These are phyloP conservation scores for Drosophila antonietae DNA, from an alignment of 2,888 invertebrate genomes.

Conservation along the genomic window DNA sequence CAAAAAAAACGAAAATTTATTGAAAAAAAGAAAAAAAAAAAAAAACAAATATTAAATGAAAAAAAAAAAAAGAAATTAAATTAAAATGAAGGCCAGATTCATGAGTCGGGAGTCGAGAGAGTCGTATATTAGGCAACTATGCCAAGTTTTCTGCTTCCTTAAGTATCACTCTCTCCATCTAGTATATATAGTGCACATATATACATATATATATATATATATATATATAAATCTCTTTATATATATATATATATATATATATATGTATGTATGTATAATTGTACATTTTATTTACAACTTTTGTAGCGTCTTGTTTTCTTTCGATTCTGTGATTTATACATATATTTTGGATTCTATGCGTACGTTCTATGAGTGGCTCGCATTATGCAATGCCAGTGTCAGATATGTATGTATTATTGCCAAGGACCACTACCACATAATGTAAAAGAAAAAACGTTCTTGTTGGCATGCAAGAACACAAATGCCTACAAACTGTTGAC, in stretches of 20 bases:
- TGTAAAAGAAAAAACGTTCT: slow-evolving; percentile 84
- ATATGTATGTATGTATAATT: slow-evolving; percentile 10
- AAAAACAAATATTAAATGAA: background rate
- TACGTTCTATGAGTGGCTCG: slow-evolving; percentile 51
- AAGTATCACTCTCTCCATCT: slow-evolving; percentile 19
- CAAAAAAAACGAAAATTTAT: slow-evolving; percentile 1
- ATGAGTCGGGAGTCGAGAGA: slow-evolving; percentile 30
- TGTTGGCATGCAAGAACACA: slow-evolving; percentile 83
- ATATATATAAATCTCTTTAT: slow-evolving; percentile 2
- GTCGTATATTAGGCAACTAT: slow-evolving; percentile 19
- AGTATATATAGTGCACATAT: background rate
- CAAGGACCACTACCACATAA: slow-evolving; percentile 82
- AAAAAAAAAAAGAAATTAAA: background rate
- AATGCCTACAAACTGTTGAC: slow-evolving; percentile 73
- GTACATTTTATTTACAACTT: slow-evolving; percentile 32
- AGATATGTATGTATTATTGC: slow-evolving; percentile 53
- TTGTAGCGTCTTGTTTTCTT: slow-evolving; percentile 48
- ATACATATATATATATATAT: background rate
- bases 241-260: slow-evolving; percentile 15
- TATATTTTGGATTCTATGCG: slow-evolving; percentile 57
- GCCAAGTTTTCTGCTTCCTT: slow-evolving; percentile 27
- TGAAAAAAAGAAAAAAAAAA: background rate
- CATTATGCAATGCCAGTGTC: slow-evolving; percentile 56
- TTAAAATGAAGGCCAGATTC: slow-evolving; percentile 17
- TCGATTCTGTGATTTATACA: slow-evolving; percentile 41